A percentile compares a stretch with the other conserved stretches of the same genome.
Evolutionary conservation across 1,140 invertebrate species (phyloP).

Genomic region (Akabosia matsudoensis): DNA sequence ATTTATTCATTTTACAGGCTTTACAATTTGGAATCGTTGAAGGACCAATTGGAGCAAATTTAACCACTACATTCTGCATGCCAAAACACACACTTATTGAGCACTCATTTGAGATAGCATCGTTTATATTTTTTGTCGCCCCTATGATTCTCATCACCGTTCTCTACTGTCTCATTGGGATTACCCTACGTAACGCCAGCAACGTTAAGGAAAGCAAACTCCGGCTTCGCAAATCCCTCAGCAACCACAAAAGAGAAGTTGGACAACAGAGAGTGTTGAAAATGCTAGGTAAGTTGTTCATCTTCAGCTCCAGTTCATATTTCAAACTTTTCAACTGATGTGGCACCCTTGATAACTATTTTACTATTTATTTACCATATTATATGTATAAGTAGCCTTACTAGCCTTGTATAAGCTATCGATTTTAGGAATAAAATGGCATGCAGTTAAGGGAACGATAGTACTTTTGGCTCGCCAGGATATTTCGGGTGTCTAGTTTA

Average conservation of each 20-base stretch:
- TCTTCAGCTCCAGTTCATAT: not conserved
- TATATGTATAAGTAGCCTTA: too few species aligned
- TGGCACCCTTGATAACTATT: too few species aligned
- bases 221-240: constrained; percentile 45
- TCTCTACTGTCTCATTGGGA: constrained; percentile 77
- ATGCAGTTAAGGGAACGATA: too few species aligned
- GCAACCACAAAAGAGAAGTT: constrained; percentile 43
- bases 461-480: too few species aligned
- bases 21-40: constrained; percentile 53
- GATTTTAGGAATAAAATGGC: too few species aligned
- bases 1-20: constrained; percentile 48
- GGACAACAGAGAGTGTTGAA: constrained; percentile 46
- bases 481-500: too few species aligned
- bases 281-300: constrained; percentile 44
- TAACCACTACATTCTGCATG: constrained; percentile 32
- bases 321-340: too few species aligned
- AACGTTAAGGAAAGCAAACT: constrained; percentile 45
- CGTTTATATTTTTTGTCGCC: constrained; percentile 76
- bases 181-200: constrained; percentile 61
- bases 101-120: constrained; percentile 70
- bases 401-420: too few species aligned
- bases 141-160: constrained; percentile 83
- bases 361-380: too few species aligned
- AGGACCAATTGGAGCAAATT: constrained; percentile 6
- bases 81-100: constrained; percentile 43